Evolutionary conservation across 2,113 vertebrate genomes (phyloP), one percentile per base, ranked within the genome.

Genomic region (Sinocyclocheilus anshuiensis): DNA sequence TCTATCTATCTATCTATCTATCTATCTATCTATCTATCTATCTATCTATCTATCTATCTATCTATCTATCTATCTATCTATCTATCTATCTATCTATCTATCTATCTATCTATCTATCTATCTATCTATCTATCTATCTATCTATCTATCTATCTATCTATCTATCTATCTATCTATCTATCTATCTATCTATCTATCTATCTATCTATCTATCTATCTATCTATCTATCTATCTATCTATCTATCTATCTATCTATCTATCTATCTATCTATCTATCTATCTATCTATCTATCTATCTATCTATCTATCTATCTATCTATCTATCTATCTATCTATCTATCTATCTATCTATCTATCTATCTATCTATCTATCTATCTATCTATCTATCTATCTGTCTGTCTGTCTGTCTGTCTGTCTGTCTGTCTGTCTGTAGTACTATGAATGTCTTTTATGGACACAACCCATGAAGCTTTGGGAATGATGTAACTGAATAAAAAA

Each of bases 1-100:
- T 65, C 63, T 1, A 0, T 65, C 24, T 4, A 2, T 29, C 13
- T 1, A 6, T 69, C 65, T 16, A 6, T 48, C 53, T 53, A n/a
- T 67, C 8, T 1, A 9, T 61, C 57, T 8, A 0, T n/a, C 22
- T 61, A 3, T 61, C 57, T 24, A 75, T 59, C 22, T 3, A 4
- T 61, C 57, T 20, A 0, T 59, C 7, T 33, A 33, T 33, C 39
- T 42, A 8, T 42, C 39, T 42, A 1, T 61, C 22, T 4, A 4
- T 24, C n/a, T 0, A 3, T 67, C 26, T 10, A 0, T 65, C 63
- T 1, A 0, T 65, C 24, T 4, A 2, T 29, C 13, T 1, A 6
- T 69, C 65, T 16, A 6, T 48, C 53, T 53, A n/a, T 67, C 8
- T 1, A 9, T 61, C 57, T 8, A 0, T n/a, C 22, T 61, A 3